Evolutionary conservation across 2,113 vertebrate genomes (phyloP).

Genomic region (Hippocampus abdominalis): DNA sequence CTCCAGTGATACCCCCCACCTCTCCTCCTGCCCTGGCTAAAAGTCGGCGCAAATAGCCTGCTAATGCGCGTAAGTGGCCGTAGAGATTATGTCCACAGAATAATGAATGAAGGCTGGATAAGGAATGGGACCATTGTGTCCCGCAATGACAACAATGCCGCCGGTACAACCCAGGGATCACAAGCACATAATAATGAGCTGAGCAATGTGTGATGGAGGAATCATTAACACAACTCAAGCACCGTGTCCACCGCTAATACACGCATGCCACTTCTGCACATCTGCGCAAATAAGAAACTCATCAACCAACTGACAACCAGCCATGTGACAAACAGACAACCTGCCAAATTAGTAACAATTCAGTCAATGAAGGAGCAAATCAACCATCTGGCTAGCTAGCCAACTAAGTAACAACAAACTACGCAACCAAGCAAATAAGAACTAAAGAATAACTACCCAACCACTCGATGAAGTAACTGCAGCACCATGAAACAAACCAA

Average conservation of each 20-base stretch:
- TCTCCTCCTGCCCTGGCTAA: background rate
- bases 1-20: background rate
- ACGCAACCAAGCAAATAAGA: background rate
- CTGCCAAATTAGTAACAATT: too few species aligned
- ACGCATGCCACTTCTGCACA: background rate
- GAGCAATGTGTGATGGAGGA: conserved; percentile 48
- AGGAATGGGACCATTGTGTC: conserved; percentile 65
- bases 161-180: conserved; percentile 61
- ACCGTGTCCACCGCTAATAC: background rate
- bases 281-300: background rate
- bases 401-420: background rate
- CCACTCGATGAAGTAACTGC: too few species aligned
- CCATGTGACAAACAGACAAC: background rate
- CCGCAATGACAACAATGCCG: conserved; percentile 49
- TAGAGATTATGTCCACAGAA: conserved; percentile 45
- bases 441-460: background rate
- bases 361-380: background rate
- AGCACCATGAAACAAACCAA: background rate
- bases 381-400: background rate
- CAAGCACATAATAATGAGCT: conserved; percentile 47
- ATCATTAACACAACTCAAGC: conserved; percentile 54
- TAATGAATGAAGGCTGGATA: conserved; percentile 9
- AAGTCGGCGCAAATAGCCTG: background rate
- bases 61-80: conserved; percentile 46
- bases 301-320: background rate